These are phyloP conservation scores for Drosophila picticornis DNA, from an alignment of 2,888 invertebrate species.

Conservation along the genomic window DNA sequence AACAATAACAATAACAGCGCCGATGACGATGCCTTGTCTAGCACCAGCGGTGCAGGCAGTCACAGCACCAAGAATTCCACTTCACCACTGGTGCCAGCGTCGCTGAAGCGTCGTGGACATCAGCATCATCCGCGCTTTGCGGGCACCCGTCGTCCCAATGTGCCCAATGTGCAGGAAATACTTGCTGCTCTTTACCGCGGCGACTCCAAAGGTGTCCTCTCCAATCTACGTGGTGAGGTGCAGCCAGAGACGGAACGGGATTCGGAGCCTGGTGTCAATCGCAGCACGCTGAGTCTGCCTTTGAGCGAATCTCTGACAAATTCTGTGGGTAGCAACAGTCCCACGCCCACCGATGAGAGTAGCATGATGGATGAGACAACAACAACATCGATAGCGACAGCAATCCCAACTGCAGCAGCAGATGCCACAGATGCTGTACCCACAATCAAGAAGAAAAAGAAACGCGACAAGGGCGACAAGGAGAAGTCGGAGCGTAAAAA, in stretches of 20 bases:
- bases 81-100: constrained; percentile 68
- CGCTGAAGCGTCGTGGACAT: constrained; percentile 88
- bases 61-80: constrained; percentile 57
- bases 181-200: constrained; percentile 84
- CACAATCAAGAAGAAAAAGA: constrained; percentile 66
- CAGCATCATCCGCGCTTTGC: constrained; percentile 91
- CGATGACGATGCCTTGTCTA: constrained; percentile 73
- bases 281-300: constrained; percentile 79
- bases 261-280: constrained; percentile 46
- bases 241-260: constrained; percentile 35
- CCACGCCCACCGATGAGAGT: constrained; percentile 84
- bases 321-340: constrained; percentile 83
- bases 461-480: constrained; percentile 67
- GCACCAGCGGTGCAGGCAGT: constrained; percentile 77
- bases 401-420: constrained; percentile 1
- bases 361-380: constrained; percentile 81
- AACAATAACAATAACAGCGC: constrained; percentile 32
- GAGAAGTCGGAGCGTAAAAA: constrained; percentile 79
- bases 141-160: constrained; percentile 87
- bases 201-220: constrained; percentile 81
- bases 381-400: background rate
- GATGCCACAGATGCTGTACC: constrained; percentile 13
- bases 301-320: constrained; percentile 80
- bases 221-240: constrained; percentile 72
- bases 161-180: constrained; percentile 85